phyloP scores from a whole-genome alignment of 1,140 invertebrate genomes.

The Drosophila seguyi region DNA sequence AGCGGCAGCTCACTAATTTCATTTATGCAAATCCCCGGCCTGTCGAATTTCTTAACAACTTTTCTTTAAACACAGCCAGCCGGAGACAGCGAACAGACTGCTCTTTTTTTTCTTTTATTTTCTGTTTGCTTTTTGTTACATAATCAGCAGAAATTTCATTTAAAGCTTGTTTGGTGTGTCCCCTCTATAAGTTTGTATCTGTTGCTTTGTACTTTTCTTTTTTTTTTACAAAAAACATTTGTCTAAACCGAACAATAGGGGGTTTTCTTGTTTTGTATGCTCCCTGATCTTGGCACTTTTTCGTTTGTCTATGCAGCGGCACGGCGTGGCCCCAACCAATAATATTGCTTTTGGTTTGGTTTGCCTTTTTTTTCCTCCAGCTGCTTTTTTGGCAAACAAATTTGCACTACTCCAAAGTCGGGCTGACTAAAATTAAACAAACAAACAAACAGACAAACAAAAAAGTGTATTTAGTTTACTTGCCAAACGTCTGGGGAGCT shows the following conservation, averaged over 20 bases:
- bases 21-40: slow-evolving; percentile 41
- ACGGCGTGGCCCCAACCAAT: slow-evolving; percentile 69
- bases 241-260: slow-evolving; percentile 61
- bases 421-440: slow-evolving; percentile 48
- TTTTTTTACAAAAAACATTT: slow-evolving; percentile 59
- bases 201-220: slow-evolving; percentile 11
- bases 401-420: slow-evolving; percentile 45
- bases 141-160: slow-evolving; percentile 61
- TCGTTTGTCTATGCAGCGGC: slow-evolving; percentile 63
- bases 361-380: slow-evolving; percentile 37
- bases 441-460: slow-evolving; percentile 18
- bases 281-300: slow-evolving; percentile 49
- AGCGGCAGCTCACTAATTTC: slow-evolving; percentile 53
- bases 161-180: slow-evolving; percentile 41
- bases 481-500: slow-evolving; percentile 25
- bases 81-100: slow-evolving; percentile 24
- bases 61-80: slow-evolving; percentile 47
- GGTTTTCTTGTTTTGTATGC: slow-evolving; percentile 46
- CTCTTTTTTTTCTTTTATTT: slow-evolving; percentile 29
- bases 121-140: slow-evolving; percentile 45
- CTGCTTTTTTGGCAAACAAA: slow-evolving; percentile 61
- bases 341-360: slow-evolving; percentile 44
- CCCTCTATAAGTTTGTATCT: slow-evolving; percentile 13
- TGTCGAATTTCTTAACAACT: slow-evolving; percentile 73
- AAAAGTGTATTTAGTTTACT: slow-evolving; percentile 32